A percentile compares a stretch with the other conserved stretches of the same genome.
Evolutionary conservation across 2,797 vertebrate genomes (phyloP).

Genomic region (Channallabes apus): DNA sequence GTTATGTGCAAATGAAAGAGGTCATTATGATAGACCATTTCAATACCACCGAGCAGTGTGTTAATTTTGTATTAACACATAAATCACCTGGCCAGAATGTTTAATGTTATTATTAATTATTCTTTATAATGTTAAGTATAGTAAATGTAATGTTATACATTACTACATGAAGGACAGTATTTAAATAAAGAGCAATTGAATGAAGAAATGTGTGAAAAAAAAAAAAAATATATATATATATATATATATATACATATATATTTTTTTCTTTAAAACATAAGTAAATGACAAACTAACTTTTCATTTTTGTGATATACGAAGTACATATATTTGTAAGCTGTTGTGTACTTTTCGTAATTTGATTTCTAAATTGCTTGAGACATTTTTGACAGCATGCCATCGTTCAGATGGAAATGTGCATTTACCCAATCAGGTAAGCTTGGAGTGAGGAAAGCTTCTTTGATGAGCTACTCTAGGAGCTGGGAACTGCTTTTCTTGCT

Average conservation of each 20-base stretch:
- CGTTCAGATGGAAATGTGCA: conserved; percentile 13
- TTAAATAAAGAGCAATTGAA: neutral
- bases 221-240: neutral
- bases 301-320: neutral
- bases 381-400: conserved; percentile 24
- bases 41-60: neutral
- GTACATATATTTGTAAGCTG: conserved; percentile 2
- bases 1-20: neutral
- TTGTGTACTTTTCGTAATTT: conserved; percentile 14
- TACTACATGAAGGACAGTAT: neutral
- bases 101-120: neutral
- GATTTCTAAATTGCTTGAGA: conserved; percentile 20
- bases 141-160: too few species aligned
- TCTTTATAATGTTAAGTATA: neutral
- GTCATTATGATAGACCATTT: neutral
- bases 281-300: neutral
- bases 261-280: neutral
- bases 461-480: conserved; percentile 6
- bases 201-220: neutral
- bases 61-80: neutral
- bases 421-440: conserved; percentile 13
- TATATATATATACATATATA: neutral
- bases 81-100: neutral
- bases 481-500: conserved; percentile 5
- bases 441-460: neutral